Evolutionary conservation across 1,140 invertebrate species (phyloP), one percentile per base, ranked within the genome.

Genomic region (Procambarus clarkii): DNA sequence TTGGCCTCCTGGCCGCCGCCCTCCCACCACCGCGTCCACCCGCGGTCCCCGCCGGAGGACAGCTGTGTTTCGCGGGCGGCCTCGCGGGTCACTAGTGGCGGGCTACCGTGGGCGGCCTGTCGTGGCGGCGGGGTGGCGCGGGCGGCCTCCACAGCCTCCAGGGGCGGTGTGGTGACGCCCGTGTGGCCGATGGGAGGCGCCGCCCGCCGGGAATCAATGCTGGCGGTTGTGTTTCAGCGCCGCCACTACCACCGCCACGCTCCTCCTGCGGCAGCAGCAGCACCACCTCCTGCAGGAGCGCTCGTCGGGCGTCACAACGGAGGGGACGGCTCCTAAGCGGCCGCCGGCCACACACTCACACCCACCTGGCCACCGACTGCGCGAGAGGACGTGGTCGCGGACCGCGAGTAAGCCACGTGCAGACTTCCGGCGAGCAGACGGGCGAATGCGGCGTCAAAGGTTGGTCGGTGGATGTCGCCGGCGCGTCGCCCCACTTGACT

Each of bases 11-110:
- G 74, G 45, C 88, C 88, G 74, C 82, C 88, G 74, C 82, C 83
- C 86, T 92, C 91, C 91, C 91, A 92, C 91, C 91, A 92, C 8
- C 91, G 78, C n/a, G 91, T 88, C 91, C 91, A 92, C 24, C 91
- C 84, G 69, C 91, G 79, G 50, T 83, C 91, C 69, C 91, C 91
- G 60, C 85, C 86, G 60, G 46, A 48, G 48, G 69, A n/a, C 21
- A 24, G n/a, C n/a, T 74, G n/a, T 24, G 69, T 74, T 5, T 50
- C 74, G 48, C 85, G 85, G 85, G 85, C 76, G 85, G 84, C 69
- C 69, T 86, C 84, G 69, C 74, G 84, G 69, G 71, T 86, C 24
- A 86, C 85, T 60, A 54, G 86, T n/a, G 82, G 82, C 21, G 69
- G 58, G 46, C 45, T 88, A 34, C 60, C 54, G 82, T 48, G 82